Evolutionary conservation across 30 jellyfish, hydroid and myxozoan genomes (phyloP), one percentile per base, ranked within the genome.

Genomic region (Chironex yamaguchii): DNA sequence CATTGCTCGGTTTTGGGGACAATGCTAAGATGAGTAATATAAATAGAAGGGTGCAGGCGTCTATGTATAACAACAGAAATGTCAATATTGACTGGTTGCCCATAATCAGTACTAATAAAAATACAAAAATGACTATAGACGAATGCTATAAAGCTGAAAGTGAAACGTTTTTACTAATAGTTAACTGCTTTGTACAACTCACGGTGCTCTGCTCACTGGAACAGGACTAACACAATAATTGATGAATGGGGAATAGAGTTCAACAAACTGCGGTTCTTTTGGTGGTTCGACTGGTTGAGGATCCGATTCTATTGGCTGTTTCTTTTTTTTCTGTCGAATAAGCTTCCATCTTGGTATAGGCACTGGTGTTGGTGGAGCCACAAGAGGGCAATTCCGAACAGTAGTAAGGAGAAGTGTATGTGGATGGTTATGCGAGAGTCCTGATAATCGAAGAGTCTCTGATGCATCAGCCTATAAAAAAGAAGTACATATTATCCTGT

Each of bases 271-370:
- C 17, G 96, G 96, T 17, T 89, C 97, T 76, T 92, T 92, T 34
- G 90, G 95, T 52, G 91, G 86, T 58, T 85, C 92, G 54, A 62
- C 81, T 3, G 52, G 52, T 27, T 36, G 42, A 1, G 96, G 84
- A 34, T 92, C 91, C 78, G 86, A 96, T 11, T 50, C 91, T 1
- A 86, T 86, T 2, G 89, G 69, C 29, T 92, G 97, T 52, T 67
- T 76, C 76, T 90, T 90, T 89, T 90, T 90, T 34, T 92, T 92
- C 89, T 85, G 94, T 20, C 98, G 67, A 49, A 92, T 92, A 69
- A 92, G 71, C 81, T 75, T 92, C 98, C 98, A 92, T 48, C 96
- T 74, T 33, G 98, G 98, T 0, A 92, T 82, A 12, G 89, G 96
- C 12, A 73, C 73, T 35, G 98, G 96, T 30, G 85, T 82, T 0